phyloP scores from a whole-genome alignment of 2,113 vertebrate species.

The Trichechus manatus region DNA sequence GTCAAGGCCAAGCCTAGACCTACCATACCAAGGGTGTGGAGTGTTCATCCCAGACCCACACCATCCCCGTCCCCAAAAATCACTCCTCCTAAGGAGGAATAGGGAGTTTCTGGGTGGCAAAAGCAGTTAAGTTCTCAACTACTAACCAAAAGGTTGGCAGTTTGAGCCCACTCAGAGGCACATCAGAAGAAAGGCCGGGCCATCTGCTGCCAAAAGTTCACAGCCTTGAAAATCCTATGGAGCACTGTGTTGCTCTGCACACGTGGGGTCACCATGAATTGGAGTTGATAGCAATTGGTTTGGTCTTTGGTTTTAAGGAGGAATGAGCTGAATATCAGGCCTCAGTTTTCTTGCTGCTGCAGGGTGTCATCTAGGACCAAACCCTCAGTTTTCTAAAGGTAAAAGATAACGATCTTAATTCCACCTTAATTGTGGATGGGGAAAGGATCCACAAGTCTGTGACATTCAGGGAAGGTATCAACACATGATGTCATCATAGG shows the following conservation, averaged over 20 bases:
- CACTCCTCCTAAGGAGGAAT: neutral
- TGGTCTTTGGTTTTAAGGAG: neutral
- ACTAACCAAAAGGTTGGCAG: neutral
- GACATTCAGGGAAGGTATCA: neutral
- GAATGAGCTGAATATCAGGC: neutral
- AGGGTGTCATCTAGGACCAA: no score
- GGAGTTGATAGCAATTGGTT: neutral
- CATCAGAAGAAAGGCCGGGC: neutral
- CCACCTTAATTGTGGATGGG: neutral
- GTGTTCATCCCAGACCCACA: neutral
- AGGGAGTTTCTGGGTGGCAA: neutral
- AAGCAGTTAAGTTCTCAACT: neutral
- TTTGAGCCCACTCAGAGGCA: neutral
- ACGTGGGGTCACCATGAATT: neutral
- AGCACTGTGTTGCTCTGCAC: neutral
- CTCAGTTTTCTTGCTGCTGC: neutral
- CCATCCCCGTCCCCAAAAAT: neutral
- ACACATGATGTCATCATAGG: accelerated
- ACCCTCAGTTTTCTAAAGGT: neutral
- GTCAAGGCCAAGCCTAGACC: neutral
- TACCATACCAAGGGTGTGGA: no score
- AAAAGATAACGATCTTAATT: neutral
- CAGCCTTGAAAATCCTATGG: neutral
- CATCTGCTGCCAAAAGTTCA: neutral
- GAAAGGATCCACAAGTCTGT: neutral